These are phyloP conservation scores for Brachyopa scutellaris DNA, from an alignment of 2,888 invertebrate species.

Conservation along the genomic window DNA sequence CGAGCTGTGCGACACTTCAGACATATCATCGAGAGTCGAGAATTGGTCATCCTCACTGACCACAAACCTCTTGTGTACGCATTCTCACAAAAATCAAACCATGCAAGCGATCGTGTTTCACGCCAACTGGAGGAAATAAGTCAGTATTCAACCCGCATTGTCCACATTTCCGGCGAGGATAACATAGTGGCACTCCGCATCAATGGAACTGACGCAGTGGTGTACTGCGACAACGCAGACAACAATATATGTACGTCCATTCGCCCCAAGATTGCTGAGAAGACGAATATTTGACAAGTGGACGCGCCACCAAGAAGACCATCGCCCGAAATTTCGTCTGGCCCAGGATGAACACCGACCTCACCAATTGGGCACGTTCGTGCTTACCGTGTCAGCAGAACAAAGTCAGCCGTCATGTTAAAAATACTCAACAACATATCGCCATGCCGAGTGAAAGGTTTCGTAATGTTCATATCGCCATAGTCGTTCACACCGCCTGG, in stretches of 20 bases:
- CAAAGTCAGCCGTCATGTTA: too few relatives aligned
- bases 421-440: too few relatives aligned
- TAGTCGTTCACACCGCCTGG: slow-evolving; percentile 65
- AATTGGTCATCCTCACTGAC: too few relatives aligned
- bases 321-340: background rate
- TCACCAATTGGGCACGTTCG: background rate
- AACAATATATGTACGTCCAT: background rate
- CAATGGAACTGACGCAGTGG: too few relatives aligned
- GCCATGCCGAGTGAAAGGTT: background rate
- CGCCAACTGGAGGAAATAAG: too few relatives aligned
- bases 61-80: too few relatives aligned
- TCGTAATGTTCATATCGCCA: background rate
- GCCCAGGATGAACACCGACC: background rate
- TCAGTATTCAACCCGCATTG: background rate
- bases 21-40: too few relatives aligned
- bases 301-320: background rate
- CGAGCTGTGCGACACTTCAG: too few relatives aligned
- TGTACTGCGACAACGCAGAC: background rate
- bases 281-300: slow-evolving; percentile 7
- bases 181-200: background rate
- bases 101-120: too few relatives aligned
- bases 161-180: slow-evolving; percentile 1
- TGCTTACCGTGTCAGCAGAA: too few relatives aligned
- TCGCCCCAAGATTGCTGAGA: background rate
- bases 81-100: too few relatives aligned